These are phyloP conservation scores for Teleogryllus occipitalis DNA, from an alignment of 1,140 invertebrate genomes.

Conservation along the genomic window DNA sequence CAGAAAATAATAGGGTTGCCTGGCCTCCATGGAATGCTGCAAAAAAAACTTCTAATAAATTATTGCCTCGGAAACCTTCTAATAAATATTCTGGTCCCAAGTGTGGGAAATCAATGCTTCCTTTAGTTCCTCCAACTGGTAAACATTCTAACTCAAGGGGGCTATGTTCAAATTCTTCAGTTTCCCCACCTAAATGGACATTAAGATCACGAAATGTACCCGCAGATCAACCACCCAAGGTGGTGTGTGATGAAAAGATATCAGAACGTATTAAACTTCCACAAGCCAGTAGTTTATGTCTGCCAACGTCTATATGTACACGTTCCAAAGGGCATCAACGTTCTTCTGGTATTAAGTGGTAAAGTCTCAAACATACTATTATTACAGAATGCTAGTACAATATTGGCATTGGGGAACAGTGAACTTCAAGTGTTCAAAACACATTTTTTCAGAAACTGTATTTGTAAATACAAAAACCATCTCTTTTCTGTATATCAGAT, in stretches of 20 bases:
- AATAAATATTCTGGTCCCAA: background rate
- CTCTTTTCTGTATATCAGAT: background rate
- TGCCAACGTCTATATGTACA: background rate
- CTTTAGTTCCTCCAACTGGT: background rate
- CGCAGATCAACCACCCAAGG: background rate
- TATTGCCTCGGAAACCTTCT: background rate
- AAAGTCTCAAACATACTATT: background rate
- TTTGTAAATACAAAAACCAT: background rate
- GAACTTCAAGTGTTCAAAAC: no score
- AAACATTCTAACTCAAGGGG: background rate
- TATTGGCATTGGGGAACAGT: no score
- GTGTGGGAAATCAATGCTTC: background rate
- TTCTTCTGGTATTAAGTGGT: background rate
- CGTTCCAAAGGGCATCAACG: background rate
- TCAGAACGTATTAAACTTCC: background rate
- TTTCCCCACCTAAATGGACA: background rate
- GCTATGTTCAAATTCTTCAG: background rate
- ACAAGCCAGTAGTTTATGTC: background rate
- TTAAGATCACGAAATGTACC: background rate
- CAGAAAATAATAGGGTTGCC: constrained; percentile 6
- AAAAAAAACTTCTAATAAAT: background rate
- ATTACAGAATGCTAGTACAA: background rate
- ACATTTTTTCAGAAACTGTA: no score
- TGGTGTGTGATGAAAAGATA: background rate
- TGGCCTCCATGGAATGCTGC: constrained; percentile 8